Percentiles rank a stretch among this genome's conserved stretches.
Conservation (phyloP, 1,140 invertebrate genomes). For the Drosophila yakuba region DNA sequence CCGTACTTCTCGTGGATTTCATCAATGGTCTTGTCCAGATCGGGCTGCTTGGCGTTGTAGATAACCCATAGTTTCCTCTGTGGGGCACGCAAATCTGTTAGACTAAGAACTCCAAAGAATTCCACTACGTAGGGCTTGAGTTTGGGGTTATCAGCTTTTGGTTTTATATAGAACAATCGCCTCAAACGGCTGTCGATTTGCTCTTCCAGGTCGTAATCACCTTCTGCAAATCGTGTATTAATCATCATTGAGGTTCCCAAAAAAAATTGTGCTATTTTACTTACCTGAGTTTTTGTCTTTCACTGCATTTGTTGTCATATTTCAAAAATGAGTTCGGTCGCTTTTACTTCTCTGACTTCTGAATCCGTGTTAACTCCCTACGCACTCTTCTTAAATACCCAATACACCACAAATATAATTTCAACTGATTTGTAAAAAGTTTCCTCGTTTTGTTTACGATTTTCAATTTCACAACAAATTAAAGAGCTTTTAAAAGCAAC, state of each 20-base stretch:
- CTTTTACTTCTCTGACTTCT: neutral
- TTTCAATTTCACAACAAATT: slow-evolving; percentile 31
- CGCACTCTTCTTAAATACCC: slow-evolving; percentile 16
- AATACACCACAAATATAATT: slow-evolving; percentile 12
- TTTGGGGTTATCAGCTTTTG: neutral
- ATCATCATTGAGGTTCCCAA: neutral
- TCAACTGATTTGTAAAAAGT: slow-evolving; percentile 8
- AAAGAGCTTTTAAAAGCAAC: slow-evolving; percentile 18
- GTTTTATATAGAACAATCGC: slow-evolving; percentile 43
- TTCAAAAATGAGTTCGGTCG: neutral
- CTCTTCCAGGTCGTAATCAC: slow-evolving; percentile 37
- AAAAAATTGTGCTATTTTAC: too few relatives aligned
- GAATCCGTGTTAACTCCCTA: neutral
- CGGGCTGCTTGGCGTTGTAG: slow-evolving; percentile 43
- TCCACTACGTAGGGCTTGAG: slow-evolving; percentile 41
- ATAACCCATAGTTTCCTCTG: slow-evolving; percentile 62
- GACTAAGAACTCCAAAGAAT: slow-evolving; percentile 59
- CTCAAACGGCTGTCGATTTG: slow-evolving; percentile 47
- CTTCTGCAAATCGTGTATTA: slow-evolving; percentile 5
- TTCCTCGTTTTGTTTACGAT: slow-evolving; percentile 31
- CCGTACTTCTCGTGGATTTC: slow-evolving; percentile 63
- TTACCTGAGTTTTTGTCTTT: slow-evolving; percentile 2
- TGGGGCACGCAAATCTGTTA: slow-evolving; percentile 44
- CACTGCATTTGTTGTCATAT: slow-evolving; percentile 13
- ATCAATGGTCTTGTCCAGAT: slow-evolving; percentile 56